These are phyloP conservation scores for Naja naja DNA, from an alignment of 2,113 vertebrate genomes.

Conservation along the genomic window DNA sequence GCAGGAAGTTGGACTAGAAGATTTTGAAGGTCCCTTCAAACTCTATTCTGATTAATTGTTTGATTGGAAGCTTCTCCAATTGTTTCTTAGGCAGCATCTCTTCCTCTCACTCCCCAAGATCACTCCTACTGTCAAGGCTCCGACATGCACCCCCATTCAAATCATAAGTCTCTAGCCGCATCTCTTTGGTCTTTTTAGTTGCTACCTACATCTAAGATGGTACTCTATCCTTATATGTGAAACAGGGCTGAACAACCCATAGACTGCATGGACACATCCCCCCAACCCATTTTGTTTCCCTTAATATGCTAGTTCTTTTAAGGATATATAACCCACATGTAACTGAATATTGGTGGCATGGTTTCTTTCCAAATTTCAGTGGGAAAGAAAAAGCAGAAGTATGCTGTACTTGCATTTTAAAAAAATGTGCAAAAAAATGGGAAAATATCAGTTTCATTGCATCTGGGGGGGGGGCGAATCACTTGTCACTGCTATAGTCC, in stretches of 20 bases:
- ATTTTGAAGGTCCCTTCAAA: too few species aligned
- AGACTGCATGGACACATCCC: background rate
- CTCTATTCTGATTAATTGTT: too few species aligned
- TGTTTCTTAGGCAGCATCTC: background rate
- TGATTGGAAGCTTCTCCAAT: background rate
- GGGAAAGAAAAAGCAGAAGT: background rate
- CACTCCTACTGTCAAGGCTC: background rate
- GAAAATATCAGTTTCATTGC: background rate
- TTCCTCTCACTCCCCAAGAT: background rate
- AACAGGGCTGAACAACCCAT: background rate
- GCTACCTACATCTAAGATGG: background rate
- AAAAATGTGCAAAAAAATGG: background rate
- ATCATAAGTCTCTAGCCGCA: too few species aligned
- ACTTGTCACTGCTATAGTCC: background rate
- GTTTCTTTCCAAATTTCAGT: background rate
- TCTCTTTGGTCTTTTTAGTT: too few species aligned
- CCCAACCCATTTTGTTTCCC: background rate
- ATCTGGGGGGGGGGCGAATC: accelerated
- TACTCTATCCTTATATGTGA: background rate
- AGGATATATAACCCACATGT: background rate
- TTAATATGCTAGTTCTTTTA: background rate
- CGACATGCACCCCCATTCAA: too few species aligned
- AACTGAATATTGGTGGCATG: background rate
- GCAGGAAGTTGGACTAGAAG: too few species aligned
- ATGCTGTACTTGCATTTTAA: background rate